Percentiles rank a stretch among this genome's conserved stretches.
Conservation (phyloP, 1,140 invertebrate species). For the Periplaneta americana region DNA sequence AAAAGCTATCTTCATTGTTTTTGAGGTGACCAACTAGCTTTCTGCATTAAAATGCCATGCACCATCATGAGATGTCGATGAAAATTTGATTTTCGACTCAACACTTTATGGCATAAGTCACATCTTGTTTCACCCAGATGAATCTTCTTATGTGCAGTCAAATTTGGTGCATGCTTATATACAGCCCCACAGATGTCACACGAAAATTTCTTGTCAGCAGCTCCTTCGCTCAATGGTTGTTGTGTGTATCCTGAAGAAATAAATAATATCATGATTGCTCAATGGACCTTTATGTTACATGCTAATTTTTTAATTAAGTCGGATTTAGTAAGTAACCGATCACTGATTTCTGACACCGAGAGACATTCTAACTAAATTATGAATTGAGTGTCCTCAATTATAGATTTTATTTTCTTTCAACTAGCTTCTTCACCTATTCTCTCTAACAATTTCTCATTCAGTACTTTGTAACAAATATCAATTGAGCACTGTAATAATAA, state of each 20-base stretch:
- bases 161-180: conserved; percentile 46
- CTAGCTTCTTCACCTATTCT: too few relatives aligned
- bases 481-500: too few relatives aligned
- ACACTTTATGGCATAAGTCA: conserved; percentile 17
- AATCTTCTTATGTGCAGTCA: conserved; percentile 45
- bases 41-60: conserved; percentile 10
- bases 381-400: too few relatives aligned
- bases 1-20: neutral
- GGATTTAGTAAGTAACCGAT: too few relatives aligned
- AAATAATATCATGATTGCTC: neutral
- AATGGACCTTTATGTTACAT: too few relatives aligned
- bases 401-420: too few relatives aligned
- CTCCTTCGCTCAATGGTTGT: neutral
- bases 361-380: too few relatives aligned
- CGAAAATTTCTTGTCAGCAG: conserved; percentile 9
- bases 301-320: too few relatives aligned
- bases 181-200: conserved; percentile 39
- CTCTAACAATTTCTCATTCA: too few relatives aligned
- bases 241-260: neutral
- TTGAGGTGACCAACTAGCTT: neutral
- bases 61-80: conserved; percentile 12
- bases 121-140: conserved; percentile 44
- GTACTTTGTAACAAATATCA: too few relatives aligned
- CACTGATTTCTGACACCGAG: too few relatives aligned
- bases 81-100: conserved; percentile 16